Evolutionary conservation across 2,113 vertebrate species (phyloP), one percentile per base, ranked within the genome.

Genomic region (Camelus bactrianus): DNA sequence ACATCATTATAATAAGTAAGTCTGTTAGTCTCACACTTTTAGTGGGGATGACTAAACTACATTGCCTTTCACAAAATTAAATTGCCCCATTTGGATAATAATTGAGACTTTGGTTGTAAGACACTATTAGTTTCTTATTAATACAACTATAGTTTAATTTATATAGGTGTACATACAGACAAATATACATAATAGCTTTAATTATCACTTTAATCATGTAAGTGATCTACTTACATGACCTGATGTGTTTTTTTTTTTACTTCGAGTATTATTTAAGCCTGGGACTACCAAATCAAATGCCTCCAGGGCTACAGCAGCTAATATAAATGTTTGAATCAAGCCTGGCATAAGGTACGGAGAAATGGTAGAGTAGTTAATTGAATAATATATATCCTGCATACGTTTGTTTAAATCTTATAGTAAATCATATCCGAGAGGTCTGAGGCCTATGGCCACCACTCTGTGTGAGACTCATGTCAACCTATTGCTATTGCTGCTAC

Each of bases 171-270:
- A 86, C 30, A 46, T 65, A 50, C 54, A 80, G n/a, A 75, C 26
- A 91, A 79, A 82, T 94, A 62, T 60, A 82, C 16, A 12, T 75
- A 93, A 85, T 60, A 84, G 4, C 93, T 93, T 96, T 92, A 93
- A 48, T 32, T 54, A 79, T 56, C 62, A 35, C 76, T 35, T n/a
- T 64, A 30, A 54, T 3, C 75, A 77, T 77, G 52, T 79, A 79
- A 83, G 14, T 92, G n/a, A 83, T 90, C 32, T 70, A n/a, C 82
- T 94, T 92, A 81, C 7, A 46, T 73, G 26, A 92, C 65, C 69
- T 89, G 8, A 28, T 85, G 80, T 42, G 88, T 91, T 84, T 96
- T 38, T 85, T 83, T 90, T 91, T 84, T 96, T 38, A 46, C 50
- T 84, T 88, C 38, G 15, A 79, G 67, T 92, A 65, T 89, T 89